A percentile compares a stretch with the other conserved stretches of the same genome.
Conservation (phyloP, 2,113 vertebrate genomes). For the Prunella himalayana region DNA sequence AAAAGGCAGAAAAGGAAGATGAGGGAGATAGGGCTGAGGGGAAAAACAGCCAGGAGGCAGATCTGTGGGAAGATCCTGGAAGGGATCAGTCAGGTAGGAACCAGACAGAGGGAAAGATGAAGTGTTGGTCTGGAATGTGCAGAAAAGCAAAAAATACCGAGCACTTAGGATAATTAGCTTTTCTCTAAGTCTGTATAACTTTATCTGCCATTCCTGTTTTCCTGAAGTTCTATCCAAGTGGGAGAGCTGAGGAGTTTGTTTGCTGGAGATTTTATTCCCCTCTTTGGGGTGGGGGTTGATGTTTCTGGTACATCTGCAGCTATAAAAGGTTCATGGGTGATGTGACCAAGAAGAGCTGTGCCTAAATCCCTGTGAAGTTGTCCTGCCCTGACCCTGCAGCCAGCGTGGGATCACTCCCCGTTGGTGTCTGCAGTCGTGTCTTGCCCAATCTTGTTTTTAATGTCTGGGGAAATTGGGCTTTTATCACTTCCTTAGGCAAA, state of each 20-base stretch:
- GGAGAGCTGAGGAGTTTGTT: background rate
- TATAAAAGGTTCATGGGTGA: background rate
- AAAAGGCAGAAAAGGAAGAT: background rate
- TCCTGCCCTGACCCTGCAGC: background rate
- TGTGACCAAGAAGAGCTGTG: background rate
- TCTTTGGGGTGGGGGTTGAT: background rate
- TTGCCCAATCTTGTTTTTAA: conserved; percentile 6
- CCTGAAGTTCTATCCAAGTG: background rate
- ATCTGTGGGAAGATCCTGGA: conserved; percentile 27
- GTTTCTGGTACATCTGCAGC: background rate
- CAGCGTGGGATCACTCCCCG: background rate
- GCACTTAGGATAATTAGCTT: background rate
- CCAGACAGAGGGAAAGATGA: conserved; percentile 26
- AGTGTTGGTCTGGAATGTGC: conserved; percentile 38
- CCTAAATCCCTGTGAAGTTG: background rate
- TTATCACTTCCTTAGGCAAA: conserved; percentile 31
- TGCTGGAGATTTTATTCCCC: background rate
- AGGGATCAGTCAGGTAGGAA: conserved; percentile 35
- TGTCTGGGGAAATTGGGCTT: background rate
- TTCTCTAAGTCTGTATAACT: background rate
- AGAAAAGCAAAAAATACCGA: background rate
- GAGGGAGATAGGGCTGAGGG: background rate
- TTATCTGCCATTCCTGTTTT: background rate
- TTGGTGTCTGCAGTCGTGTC: background rate
- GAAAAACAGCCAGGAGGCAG: conserved; percentile 9